These are phyloP conservation scores for Calliphora vicina DNA, from an alignment of 1,140 invertebrate species.

Conservation along the genomic window DNA sequence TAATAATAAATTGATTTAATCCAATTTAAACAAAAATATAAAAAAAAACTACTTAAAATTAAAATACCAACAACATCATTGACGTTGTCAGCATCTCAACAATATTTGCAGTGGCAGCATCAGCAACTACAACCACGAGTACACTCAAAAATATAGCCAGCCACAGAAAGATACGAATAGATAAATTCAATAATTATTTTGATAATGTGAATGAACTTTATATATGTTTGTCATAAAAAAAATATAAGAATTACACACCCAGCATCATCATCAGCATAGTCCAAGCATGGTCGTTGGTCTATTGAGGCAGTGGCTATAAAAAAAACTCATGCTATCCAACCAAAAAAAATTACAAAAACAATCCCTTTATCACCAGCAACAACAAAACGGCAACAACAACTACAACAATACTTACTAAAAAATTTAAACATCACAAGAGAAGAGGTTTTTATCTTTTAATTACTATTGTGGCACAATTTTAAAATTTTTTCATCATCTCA, in stretches of 20 bases:
- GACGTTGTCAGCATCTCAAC: not conserved
- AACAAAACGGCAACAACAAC: not conserved
- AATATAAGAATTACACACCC: not conserved
- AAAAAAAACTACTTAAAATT: not conserved
- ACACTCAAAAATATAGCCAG: too few relatives aligned
- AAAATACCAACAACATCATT: not conserved
- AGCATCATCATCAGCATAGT: not conserved
- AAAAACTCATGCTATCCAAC: not conserved
- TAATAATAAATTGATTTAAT: constrained; percentile 8
- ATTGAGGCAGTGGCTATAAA: not conserved
- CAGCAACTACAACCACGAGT: too few relatives aligned
- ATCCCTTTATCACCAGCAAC: not conserved
- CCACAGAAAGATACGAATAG: too few relatives aligned
- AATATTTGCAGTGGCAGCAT: not conserved
- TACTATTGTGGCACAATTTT: constrained; percentile 21
- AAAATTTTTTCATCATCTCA: not conserved
- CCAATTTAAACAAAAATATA: not conserved
- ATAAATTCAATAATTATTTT: constrained; percentile 10
- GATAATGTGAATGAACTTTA: not conserved
- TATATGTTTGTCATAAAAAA: not conserved
- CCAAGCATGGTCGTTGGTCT: not conserved
- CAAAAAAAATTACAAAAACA: not conserved
- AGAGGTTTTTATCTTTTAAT: constrained; percentile 1
- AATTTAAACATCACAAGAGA: not conserved
- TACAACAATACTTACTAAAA: not conserved